A percentile compares a stretch with the other conserved stretches of the same genome.
phyloP scores from a whole-genome alignment of 2,113 vertebrate species.

The Sorex araneus region DNA sequence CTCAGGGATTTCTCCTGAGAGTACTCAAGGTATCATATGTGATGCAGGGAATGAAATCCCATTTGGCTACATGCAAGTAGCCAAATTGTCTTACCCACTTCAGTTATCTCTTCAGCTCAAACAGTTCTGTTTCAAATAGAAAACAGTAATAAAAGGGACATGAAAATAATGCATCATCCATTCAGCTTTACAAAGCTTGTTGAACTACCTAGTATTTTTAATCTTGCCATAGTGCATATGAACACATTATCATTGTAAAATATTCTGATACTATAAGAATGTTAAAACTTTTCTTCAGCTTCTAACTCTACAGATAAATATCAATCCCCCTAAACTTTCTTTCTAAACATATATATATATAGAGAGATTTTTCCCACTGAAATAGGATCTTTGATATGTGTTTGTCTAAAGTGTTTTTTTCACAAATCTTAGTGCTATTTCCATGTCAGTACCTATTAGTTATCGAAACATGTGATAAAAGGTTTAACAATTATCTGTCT shows the following conservation, averaged over 20 bases:
- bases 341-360: not conserved
- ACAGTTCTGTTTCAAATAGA: slow-evolving; percentile 28
- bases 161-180: slow-evolving; percentile 48
- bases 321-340: not conserved
- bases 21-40: too few relatives aligned
- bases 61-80: too few relatives aligned
- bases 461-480: slow-evolving; percentile 2
- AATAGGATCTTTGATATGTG: not conserved
- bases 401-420: slow-evolving; percentile 10
- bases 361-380: slow-evolving; percentile 16
- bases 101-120: not conserved
- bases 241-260: slow-evolving; percentile 49
- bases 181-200: slow-evolving; percentile 40
- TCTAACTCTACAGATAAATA: slow-evolving; percentile 18
- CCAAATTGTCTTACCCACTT: slow-evolving; percentile 14
- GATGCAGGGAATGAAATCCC: too few relatives aligned
- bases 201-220: slow-evolving; percentile 28
- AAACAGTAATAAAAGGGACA: slow-evolving; percentile 47
- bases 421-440: slow-evolving; percentile 29
- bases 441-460: slow-evolving; percentile 1
- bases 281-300: not conserved
- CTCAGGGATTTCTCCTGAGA: too few relatives aligned
- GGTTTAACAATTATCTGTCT: slow-evolving; percentile 52
- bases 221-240: not conserved
- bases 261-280: slow-evolving; percentile 40